Conservation (phyloP, 2,888 invertebrate species). For the Phragmatobia fuliginosa region DNA sequence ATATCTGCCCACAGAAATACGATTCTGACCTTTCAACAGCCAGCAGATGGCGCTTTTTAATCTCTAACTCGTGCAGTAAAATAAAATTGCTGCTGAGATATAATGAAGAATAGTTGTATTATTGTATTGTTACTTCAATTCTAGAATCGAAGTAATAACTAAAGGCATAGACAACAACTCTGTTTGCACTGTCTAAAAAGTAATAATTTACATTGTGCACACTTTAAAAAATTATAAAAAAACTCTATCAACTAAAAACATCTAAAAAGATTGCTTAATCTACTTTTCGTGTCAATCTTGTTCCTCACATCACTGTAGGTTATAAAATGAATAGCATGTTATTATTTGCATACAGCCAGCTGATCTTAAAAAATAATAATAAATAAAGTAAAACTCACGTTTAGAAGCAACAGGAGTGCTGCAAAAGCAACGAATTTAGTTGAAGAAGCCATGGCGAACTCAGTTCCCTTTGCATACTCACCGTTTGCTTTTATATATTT, state of each 20-base stretch:
- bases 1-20: not conserved
- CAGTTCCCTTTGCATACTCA: slow-evolving; percentile 25
- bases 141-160: not conserved
- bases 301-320: too few species aligned
- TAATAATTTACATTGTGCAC: too few species aligned
- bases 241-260: too few species aligned
- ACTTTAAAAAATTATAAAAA: too few species aligned
- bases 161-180: not conserved
- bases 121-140: not conserved
- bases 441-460: slow-evolving; percentile 59
- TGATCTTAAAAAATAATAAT: not conserved
- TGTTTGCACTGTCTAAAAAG: not conserved
- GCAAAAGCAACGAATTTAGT: slow-evolving; percentile 57
- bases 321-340: not conserved
- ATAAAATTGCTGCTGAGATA: not conserved
- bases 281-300: too few species aligned
- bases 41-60: not conserved
- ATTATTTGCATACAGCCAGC: not conserved
- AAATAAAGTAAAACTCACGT: slow-evolving; percentile 53
- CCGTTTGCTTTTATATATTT: slow-evolving; percentile 39
- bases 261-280: too few species aligned
- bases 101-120: not conserved
- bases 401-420: slow-evolving; percentile 55
- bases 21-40: not conserved
- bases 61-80: not conserved